Percentiles rank a stretch among this genome's conserved stretches.
These are phyloP conservation scores for Heterodera schachtii DNA, from an alignment of 1,140 invertebrate genomes.

Conservation along the genomic window DNA sequence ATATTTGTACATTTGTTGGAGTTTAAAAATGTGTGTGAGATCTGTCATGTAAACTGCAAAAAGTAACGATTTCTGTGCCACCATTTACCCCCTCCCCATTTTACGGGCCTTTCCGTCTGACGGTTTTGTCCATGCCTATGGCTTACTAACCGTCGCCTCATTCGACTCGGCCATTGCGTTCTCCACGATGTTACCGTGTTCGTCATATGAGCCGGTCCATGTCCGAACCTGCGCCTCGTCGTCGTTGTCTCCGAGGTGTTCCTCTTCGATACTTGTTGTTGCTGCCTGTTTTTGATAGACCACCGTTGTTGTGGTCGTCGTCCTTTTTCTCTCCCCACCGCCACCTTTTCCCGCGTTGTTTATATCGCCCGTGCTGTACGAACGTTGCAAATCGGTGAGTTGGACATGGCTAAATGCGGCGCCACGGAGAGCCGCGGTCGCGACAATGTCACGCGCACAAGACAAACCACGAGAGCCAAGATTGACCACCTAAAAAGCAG, in stretches of 20 bases:
- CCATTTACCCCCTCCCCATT: background rate
- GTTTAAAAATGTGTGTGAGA: too few species aligned
- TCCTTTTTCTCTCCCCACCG: conserved; percentile 19
- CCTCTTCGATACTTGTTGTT: conserved; percentile 30
- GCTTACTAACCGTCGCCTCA: background rate
- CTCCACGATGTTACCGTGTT: conserved; percentile 33
- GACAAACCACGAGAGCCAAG: conserved; percentile 42
- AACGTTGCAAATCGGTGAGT: conserved; percentile 39
- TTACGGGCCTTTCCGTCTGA: too few species aligned
- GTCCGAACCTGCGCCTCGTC: conserved; percentile 37
- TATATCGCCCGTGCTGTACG: conserved; percentile 40
- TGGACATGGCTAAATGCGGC: conserved; percentile 38
- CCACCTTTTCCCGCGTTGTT: conserved; percentile 21
- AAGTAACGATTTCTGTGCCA: background rate
- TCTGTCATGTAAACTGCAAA: background rate
- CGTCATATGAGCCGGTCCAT: conserved; percentile 44
- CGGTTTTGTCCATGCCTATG: too few species aligned
- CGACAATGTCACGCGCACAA: conserved; percentile 48
- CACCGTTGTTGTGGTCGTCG: background rate
- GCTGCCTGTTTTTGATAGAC: conserved; percentile 1
- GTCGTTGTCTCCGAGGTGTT: conserved; percentile 2
- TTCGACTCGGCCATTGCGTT: conserved; percentile 16
- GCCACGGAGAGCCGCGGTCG: conserved; percentile 44
- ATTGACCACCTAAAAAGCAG: conserved; percentile 44
- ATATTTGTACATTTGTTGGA: too few species aligned